These are phyloP conservation scores for Cyphomyrus plagiostoma DNA, from an alignment of 2,113 vertebrate species.

Conservation along the genomic window DNA sequence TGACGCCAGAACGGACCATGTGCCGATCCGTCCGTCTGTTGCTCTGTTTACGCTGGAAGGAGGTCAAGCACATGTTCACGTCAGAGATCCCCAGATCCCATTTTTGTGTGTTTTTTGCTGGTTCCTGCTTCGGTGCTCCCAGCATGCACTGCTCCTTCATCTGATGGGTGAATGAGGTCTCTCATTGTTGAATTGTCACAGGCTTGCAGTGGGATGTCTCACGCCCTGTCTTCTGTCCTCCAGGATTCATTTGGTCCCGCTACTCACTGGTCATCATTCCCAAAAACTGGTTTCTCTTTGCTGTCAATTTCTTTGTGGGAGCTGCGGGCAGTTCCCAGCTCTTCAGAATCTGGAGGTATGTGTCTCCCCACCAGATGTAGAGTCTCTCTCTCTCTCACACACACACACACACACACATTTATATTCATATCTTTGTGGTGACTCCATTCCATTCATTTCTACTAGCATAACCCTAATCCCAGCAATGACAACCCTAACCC, in stretches of 20 bases:
- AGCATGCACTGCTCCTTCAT: not conserved
- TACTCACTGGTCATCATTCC: constrained; percentile 85
- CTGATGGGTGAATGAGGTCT: not conserved
- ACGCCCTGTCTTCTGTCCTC: not conserved
- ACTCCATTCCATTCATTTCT: too few species aligned
- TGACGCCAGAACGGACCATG: not conserved
- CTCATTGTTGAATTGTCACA: not conserved
- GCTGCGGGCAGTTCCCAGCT: constrained; percentile 74
- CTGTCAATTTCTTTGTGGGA: constrained; percentile 84
- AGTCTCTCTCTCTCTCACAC: too few species aligned
- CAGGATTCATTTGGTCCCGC: constrained; percentile 82
- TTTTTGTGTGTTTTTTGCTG: not conserved
- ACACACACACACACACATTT: too few species aligned
- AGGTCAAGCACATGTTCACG: not conserved
- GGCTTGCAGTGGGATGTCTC: not conserved
- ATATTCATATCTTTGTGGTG: too few species aligned
- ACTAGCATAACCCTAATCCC: too few species aligned
- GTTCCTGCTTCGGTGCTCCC: not conserved
- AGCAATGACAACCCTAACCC: too few species aligned
- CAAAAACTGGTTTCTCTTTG: constrained; percentile 79
- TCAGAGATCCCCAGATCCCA: not conserved
- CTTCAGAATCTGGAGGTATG: constrained; percentile 74
- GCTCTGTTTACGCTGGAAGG: not conserved
- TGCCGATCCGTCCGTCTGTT: too few species aligned
- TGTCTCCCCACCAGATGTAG: not conserved